Evolutionary conservation across 64 coral and sea anemone species (phyloP).

Genomic region (Orbicella faveolata): DNA sequence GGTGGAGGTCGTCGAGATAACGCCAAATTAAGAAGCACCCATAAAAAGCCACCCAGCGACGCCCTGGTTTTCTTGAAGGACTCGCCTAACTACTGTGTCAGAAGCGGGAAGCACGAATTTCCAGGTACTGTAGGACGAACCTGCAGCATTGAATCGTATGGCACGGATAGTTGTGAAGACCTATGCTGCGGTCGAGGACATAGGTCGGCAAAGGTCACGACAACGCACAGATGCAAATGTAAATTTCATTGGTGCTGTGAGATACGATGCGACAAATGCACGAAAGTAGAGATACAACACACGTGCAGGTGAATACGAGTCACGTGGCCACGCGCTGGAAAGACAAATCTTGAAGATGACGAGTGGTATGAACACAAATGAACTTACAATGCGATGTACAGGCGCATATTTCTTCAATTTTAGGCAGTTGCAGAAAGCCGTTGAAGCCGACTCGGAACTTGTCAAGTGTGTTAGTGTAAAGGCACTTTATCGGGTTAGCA

Average conservation of each 20-base stretch:
- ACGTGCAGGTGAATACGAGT: background rate
- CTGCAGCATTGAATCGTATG: constrained; percentile 50
- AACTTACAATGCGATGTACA: background rate
- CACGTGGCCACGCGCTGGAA: background rate
- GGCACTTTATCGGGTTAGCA: too few species aligned
- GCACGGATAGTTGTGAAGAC: constrained; percentile 52
- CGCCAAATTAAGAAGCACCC: background rate
- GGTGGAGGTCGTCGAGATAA: background rate
- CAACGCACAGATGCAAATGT: constrained; percentile 62
- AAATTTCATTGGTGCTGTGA: constrained; percentile 92
- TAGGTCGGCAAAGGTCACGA: background rate
- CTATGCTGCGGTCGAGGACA: constrained; percentile 77
- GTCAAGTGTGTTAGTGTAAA: background rate
- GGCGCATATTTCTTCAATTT: background rate
- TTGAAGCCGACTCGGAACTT: background rate
- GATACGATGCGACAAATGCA: constrained; percentile 70
- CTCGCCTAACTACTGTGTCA: constrained; percentile 76
- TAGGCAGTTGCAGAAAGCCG: background rate
- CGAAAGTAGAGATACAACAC: constrained; percentile 31
- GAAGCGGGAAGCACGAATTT: constrained; percentile 16
- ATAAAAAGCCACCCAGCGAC: background rate
- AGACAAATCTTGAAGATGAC: background rate
- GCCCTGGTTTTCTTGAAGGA: constrained; percentile 64
- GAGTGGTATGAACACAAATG: background rate
- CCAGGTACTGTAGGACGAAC: constrained; percentile 57